Conservation (phyloP, 2,113 vertebrate species). For the Mus musculus region GRCm39 chr9:76458501-76459000, state of each 20-base stretch:
- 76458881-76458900: neutral
- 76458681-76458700: neutral
- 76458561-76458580: neutral
- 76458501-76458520: neutral
- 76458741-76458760: neutral
- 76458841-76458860: too few species aligned
- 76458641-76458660: neutral
- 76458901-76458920: neutral
- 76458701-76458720: neutral
- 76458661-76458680: accelerated
- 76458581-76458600: neutral
- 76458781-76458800: neutral
- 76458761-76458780: neutral
- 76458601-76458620: neutral
- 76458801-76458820: neutral
- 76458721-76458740: neutral
- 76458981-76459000: neutral
- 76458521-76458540: neutral
- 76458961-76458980: neutral
- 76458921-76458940: neutral
- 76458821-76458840: neutral
- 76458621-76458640: neutral
- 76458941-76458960: neutral
- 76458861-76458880: neutral
- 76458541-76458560: neutral